Base-by-base conservation (phyloP, 2,888 invertebrate species). In the Quadroppia sp. region DNA sequence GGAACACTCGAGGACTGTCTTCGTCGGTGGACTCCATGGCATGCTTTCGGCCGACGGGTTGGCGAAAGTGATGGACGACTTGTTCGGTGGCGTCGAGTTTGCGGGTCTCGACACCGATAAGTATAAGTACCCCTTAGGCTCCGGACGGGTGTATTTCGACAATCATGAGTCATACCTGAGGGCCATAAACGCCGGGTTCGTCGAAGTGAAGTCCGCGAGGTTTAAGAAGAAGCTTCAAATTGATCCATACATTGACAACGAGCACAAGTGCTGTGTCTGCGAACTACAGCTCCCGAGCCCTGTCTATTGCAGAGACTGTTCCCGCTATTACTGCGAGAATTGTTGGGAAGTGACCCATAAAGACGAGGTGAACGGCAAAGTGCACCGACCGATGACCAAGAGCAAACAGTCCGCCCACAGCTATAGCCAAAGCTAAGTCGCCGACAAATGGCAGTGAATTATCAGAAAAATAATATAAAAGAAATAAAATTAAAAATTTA, bases 231-330 rank as follows among this genome's bases (percentile, higher is more conserved):
- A 92, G 90, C 89, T 99, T 36, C 98, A 99, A 86, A 90, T 98
- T 53, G 94, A 98, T 84, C 98, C 98, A 0, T 99, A 98, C 82
- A 85, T 99, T 79, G 98, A 98, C 82, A 97, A 98, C 83, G 98
- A 98, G 83, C 90, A 95, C 0, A 87, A 92, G 80, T 99, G 99
- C 81, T 92, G 92, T 1, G 85, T 73, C 45, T 42, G 75, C 45
- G 98, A 98, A 84, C 88, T 88, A 70, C 86, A 92, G 53, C 93
- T 93, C 81, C 92, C 94, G 81, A 98, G 97, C 0, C 95, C 96
- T 0, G 97, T 96, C 83, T 99, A 97, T 85, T 99, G 98, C 81
- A 87, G 96, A 11, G 93, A 96, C 76, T 17, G n/a, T 76, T 95
- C 94, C 84, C 88, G 90, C 77, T 99, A 99, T 83, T 98, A 90